Conservation (phyloP, 2,797 vertebrate genomes). For the Chrysolophus pictus region DNA sequence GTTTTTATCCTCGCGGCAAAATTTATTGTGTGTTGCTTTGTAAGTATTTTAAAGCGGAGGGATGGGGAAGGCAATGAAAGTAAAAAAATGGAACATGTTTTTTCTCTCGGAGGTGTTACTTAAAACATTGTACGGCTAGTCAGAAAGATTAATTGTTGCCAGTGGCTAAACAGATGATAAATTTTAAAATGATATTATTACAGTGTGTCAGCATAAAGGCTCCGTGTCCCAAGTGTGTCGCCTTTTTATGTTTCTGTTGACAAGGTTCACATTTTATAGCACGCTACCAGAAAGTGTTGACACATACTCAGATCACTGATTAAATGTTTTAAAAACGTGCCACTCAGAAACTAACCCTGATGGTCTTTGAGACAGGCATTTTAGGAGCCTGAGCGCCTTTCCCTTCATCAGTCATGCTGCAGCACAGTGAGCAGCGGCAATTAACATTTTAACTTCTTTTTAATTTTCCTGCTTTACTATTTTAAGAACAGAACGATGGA, state of each 20-base stretch:
- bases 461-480: not conserved
- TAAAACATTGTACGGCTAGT: constrained; percentile 70
- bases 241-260: constrained; percentile 82
- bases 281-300: constrained; percentile 84
- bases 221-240: constrained; percentile 80
- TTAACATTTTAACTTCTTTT: constrained; percentile 15
- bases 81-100: constrained; percentile 56
- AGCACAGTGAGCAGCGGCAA: constrained; percentile 58
- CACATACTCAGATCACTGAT: constrained; percentile 83
- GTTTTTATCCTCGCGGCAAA: constrained; percentile 75
- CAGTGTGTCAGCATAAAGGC: constrained; percentile 81
- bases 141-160: constrained; percentile 82
- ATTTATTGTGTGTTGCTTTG: constrained; percentile 74
- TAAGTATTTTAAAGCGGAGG: constrained; percentile 12
- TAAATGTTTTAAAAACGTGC: constrained; percentile 86
- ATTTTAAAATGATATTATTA: constrained; percentile 81
- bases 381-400: constrained; percentile 69
- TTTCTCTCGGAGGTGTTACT: constrained; percentile 71
- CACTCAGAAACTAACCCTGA: constrained; percentile 85
- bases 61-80: constrained; percentile 51
- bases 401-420: constrained; percentile 49
- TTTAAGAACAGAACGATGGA: constrained; percentile 6
- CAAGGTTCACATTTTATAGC: constrained; percentile 83
- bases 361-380: constrained; percentile 77
- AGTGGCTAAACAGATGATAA: constrained; percentile 82